Base-by-base conservation (phyloP, 2,888 invertebrate genomes). In the Hypolimnas misippus region DNA sequence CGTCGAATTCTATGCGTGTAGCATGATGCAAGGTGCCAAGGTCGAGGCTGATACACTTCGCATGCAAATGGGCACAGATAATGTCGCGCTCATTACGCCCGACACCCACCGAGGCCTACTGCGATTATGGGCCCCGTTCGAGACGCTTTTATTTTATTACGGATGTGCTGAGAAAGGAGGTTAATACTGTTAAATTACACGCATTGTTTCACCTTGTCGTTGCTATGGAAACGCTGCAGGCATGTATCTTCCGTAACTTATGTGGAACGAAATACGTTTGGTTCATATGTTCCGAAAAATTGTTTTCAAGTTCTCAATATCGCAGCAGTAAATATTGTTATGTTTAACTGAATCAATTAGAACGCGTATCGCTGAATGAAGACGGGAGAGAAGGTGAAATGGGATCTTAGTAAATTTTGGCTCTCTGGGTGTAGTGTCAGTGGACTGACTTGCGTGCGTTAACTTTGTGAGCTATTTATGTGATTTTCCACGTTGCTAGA, bases 31-130 rank as follows among this genome's bases (percentile, higher is more conserved):
- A 85, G 82, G 84, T 85, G 87, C 84, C 89, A 90, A 90, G 90
- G 91, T 89, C 90, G 89, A 79, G 82, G 79, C 79, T 77, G 81
- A 83, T 82, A 82, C 81, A 84, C 84, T 83, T 74, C 76, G 84
- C 83, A 90, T 90, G 89, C 82, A 90, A 92, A 91, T 89, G 85
- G 85, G 83, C 79, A 72, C 73, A 87, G 87, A 89, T 89, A 90
- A 89, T 87, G 86, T 85, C 83, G 80, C 80, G 80, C 83, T 89
- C 87, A 88, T 89, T 89, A 89, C 86, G 79, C 78, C 76, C 81
- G 75, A 81, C 83, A 83, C 81, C 81, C 83, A 78, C 75, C 78
- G 79, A 75, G 77, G 81, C 80, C 81, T 81, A 77, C 74, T 71
- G 78, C 80, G 83, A 84, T 88, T 85, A 83, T 79, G 80, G 76